These are phyloP conservation scores for Limnephilus lunatus DNA, from an alignment of 2,888 invertebrate species.

Conservation along the genomic window DNA sequence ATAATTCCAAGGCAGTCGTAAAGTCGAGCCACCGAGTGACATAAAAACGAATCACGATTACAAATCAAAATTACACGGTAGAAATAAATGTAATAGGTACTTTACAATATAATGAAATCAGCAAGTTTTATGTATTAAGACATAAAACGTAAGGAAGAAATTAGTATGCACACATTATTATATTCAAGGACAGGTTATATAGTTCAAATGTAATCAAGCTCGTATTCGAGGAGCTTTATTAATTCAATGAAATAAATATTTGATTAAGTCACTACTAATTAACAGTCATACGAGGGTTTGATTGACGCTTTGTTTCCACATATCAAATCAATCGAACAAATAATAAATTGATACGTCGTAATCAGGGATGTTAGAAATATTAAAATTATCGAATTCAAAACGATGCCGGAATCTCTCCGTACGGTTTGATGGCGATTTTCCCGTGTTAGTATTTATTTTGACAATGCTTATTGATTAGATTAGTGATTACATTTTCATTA, in stretches of 20 bases:
- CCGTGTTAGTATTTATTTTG: too few relatives aligned
- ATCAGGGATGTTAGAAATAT: not conserved
- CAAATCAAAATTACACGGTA: not conserved
- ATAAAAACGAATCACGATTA: conserved; percentile 24
- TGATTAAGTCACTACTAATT: not conserved
- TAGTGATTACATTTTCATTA: too few relatives aligned
- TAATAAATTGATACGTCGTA: not conserved
- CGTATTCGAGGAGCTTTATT: not conserved
- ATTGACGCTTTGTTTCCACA: not conserved
- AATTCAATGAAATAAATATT: not conserved
- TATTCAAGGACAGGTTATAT: not conserved
- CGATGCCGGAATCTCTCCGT: too few relatives aligned
- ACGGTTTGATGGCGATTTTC: too few relatives aligned
- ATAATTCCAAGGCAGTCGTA: conserved; percentile 10
- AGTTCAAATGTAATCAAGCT: not conserved
- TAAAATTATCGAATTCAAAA: too few relatives aligned
- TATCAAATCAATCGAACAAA: not conserved
- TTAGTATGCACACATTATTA: not conserved
- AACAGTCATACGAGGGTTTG: not conserved
- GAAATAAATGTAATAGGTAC: not conserved
- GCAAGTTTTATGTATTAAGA: not conserved
- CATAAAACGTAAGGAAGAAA: not conserved
- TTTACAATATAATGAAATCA: not conserved
- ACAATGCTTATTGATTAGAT: too few relatives aligned
- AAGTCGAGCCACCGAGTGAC: conserved; percentile 8